Percentiles rank a stretch among this genome's conserved stretches.
Conservation (phyloP, 2,888 invertebrate species). For the Cantharis nigra region DNA sequence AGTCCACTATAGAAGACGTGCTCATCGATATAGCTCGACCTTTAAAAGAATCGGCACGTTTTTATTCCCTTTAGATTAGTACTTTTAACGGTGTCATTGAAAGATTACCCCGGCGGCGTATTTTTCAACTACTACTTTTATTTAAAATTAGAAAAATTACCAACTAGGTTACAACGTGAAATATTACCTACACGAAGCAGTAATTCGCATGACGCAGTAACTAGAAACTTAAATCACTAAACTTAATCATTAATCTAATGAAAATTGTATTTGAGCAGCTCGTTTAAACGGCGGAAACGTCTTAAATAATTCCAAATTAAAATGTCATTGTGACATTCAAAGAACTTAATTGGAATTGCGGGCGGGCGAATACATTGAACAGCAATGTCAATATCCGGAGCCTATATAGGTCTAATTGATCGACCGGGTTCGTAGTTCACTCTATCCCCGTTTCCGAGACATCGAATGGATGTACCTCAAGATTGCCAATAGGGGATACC, state of each 20-base stretch:
- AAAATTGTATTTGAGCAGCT: constrained; percentile 25
- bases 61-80: constrained; percentile 22
- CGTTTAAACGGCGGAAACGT: constrained; percentile 33
- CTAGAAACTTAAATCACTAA: constrained; percentile 13
- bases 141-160: background rate
- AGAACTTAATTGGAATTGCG: constrained; percentile 51
- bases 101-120: constrained; percentile 11
- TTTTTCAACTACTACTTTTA: background rate
- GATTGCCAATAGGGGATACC: constrained; percentile 21
- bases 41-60: constrained; percentile 13
- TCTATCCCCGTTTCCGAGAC: constrained; percentile 36
- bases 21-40: constrained; percentile 21
- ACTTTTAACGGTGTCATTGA: constrained; percentile 12
- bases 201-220: background rate
- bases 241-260: constrained; percentile 35
- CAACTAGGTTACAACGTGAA: background rate
- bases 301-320: constrained; percentile 50
- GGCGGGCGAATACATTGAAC: constrained; percentile 48
- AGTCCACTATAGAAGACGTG: constrained; percentile 28
- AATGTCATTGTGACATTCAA: constrained; percentile 49
- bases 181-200: background rate
- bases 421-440: constrained; percentile 37
- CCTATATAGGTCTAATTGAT: constrained; percentile 49
- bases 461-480: constrained; percentile 18
- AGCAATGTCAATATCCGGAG: constrained; percentile 51